Conservation (phyloP, 2,113 vertebrate species). For the Poeciliopsis occidentalis region DNA sequence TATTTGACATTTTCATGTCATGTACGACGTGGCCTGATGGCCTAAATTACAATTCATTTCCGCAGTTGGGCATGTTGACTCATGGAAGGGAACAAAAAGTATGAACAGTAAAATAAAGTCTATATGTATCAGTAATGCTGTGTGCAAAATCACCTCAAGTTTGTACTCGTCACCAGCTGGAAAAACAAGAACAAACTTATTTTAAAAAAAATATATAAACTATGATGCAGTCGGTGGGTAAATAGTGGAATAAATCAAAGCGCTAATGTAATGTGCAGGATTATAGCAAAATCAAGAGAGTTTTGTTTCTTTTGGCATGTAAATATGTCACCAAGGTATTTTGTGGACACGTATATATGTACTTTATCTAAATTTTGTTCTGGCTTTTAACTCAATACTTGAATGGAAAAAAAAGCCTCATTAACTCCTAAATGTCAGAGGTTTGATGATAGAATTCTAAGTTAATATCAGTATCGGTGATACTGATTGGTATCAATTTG, state of each 20-base stretch:
- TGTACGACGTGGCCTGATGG: too few relatives aligned
- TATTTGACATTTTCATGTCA: too few relatives aligned
- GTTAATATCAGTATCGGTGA: too few relatives aligned
- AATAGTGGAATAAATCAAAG: neutral
- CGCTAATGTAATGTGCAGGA: neutral
- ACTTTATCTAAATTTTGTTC: too few relatives aligned
- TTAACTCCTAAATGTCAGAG: too few relatives aligned
- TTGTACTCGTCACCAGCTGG: neutral
- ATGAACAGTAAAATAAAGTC: neutral
- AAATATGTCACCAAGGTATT: too few relatives aligned
- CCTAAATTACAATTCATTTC: neutral
- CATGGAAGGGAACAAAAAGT: neutral
- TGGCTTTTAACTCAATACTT: too few relatives aligned
- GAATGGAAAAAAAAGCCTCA: too few relatives aligned
- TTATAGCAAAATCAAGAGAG: neutral
- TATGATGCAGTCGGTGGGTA: neutral
- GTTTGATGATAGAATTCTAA: too few relatives aligned
- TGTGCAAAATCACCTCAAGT: neutral
- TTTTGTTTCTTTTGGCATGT: too few relatives aligned
- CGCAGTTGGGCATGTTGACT: neutral
- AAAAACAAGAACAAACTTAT: neutral
- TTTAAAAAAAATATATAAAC: neutral
- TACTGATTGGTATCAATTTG: too few relatives aligned
- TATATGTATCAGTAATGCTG: neutral
- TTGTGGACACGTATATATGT: too few relatives aligned